Evolutionary conservation across 1,140 invertebrate species (phyloP).

Genomic region (Antheraea mylitta): DNA sequence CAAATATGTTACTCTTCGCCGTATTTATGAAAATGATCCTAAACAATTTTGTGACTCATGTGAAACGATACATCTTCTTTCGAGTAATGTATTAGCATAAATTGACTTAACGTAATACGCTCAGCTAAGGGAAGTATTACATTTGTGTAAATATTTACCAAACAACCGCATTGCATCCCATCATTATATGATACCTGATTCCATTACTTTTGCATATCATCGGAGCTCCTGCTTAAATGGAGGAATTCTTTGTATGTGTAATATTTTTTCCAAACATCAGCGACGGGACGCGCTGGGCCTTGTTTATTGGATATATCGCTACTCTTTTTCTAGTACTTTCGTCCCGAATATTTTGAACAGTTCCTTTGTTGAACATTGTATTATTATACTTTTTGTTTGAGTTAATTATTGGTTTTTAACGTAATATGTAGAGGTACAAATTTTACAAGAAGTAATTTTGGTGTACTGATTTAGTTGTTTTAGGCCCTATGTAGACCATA

Average conservation of each 20-base stretch:
- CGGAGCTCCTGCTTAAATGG: slow-evolving; percentile 1
- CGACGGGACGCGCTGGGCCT: slow-evolving; percentile 18
- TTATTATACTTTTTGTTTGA: slow-evolving; percentile 12
- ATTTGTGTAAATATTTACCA: slow-evolving; percentile 41
- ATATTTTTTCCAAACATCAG: slow-evolving; percentile 25
- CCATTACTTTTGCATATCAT: background rate
- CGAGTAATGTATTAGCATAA: slow-evolving; percentile 34
- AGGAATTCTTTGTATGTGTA: slow-evolving; percentile 18
- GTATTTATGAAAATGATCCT: slow-evolving; percentile 12
- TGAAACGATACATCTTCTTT: slow-evolving; percentile 17
- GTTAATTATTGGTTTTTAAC: background rate
- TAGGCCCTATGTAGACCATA: no score
- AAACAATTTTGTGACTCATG: slow-evolving; percentile 22
- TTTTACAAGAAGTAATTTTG: no score
- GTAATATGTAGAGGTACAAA: no score
- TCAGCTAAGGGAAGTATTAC: slow-evolving; percentile 30
- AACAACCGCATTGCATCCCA: slow-evolving; percentile 16
- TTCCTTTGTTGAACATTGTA: slow-evolving; percentile 3
- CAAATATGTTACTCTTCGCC: background rate
- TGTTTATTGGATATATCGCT: slow-evolving; percentile 25
- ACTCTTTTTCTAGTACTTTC: slow-evolving; percentile 17
- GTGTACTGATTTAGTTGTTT: no score
- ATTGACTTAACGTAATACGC: slow-evolving; percentile 40
- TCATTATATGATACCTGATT: slow-evolving; percentile 5
- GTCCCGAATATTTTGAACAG: slow-evolving; percentile 6